A percentile compares a stretch with the other conserved stretches of the same genome.
These are phyloP conservation scores for Phylloscopus whistleri DNA, from an alignment of 2,113 vertebrate species.

Conservation along the genomic window DNA sequence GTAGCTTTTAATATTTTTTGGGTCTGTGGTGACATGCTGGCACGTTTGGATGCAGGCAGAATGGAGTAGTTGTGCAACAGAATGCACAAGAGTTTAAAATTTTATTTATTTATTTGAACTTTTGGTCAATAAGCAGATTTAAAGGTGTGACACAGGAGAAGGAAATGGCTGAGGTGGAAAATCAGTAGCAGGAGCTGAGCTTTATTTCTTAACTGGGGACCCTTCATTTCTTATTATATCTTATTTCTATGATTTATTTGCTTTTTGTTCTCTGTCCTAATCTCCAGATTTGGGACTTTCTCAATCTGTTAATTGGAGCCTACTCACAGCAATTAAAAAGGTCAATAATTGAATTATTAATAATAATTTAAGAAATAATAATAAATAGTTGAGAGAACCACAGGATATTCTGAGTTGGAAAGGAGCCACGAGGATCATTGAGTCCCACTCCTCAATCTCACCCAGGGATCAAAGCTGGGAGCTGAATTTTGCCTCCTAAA, in stretches of 20 bases:
- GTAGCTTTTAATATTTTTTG: background rate
- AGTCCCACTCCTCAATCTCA: background rate
- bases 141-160: background rate
- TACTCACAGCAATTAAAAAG: background rate
- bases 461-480: background rate
- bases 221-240: background rate
- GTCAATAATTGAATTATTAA: background rate
- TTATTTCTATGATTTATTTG: too few species aligned
- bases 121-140: background rate
- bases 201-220: background rate
- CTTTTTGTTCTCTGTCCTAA: background rate
- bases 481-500: background rate
- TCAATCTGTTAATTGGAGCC: background rate
- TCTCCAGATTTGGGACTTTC: background rate
- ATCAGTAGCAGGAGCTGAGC: background rate
- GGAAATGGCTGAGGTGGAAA: background rate
- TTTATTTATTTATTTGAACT: background rate
- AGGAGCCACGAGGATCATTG: background rate
- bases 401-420: background rate
- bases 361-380: too few species aligned
- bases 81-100: background rate
- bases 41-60: background rate
- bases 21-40: background rate
- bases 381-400: background rate
- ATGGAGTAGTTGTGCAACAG: background rate